These are phyloP conservation scores for Bombycilla garrulus DNA, from an alignment of 2,113 vertebrate species.

Conservation along the genomic window DNA sequence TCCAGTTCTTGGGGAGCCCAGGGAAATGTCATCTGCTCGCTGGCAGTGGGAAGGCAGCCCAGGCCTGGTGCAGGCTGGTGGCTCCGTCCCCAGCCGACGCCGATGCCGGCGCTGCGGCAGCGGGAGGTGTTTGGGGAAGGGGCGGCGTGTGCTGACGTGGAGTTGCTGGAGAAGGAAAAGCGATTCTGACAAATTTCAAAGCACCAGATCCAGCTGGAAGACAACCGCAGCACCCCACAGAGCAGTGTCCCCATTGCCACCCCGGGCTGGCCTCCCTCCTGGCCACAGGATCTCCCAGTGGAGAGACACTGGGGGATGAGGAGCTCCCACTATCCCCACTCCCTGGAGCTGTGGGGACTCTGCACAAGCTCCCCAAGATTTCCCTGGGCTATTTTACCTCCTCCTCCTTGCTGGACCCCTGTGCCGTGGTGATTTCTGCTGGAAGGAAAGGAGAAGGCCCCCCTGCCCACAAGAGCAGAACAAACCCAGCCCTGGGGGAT, in stretches of 20 bases:
- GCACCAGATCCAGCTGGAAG: neutral
- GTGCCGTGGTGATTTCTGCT: neutral
- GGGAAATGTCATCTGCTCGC: neutral
- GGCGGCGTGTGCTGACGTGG: neutral
- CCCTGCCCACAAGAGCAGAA: neutral
- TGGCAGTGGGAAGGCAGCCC: neutral
- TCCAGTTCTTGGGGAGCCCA: constrained; percentile 1
- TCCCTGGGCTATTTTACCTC: neutral
- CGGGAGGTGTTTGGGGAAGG: neutral
- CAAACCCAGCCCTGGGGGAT: neutral
- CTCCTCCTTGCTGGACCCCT: neutral
- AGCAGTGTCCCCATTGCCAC: neutral
- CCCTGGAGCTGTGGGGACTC: fast-evolving
- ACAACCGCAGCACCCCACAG: neutral
- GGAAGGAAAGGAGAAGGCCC: neutral
- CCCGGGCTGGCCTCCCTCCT: fast-evolving
- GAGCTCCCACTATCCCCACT: neutral
- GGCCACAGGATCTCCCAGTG: neutral
- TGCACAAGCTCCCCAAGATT: neutral
- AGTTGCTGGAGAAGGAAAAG: neutral
- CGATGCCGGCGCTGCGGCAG: neutral
- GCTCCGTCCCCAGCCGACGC: neutral
- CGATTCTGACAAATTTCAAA: neutral
- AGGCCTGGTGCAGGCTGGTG: neutral
- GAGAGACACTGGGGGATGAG: fast-evolving